phyloP scores from a whole-genome alignment of 2,113 vertebrate genomes.

The Alethe castanea region DNA sequence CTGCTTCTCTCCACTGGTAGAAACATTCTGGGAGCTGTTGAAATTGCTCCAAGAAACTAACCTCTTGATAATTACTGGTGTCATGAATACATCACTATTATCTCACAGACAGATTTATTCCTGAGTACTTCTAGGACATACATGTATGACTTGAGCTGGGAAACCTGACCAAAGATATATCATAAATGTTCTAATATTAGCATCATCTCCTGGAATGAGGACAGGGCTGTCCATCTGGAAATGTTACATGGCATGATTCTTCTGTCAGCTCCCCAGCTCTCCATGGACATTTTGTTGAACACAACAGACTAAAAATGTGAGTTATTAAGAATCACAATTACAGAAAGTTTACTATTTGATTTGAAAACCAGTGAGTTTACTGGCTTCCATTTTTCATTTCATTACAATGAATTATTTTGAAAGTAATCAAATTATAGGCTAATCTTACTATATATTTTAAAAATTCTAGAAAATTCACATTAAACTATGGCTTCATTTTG shows the following conservation, averaged over 20 bases:
- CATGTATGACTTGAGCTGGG: background rate
- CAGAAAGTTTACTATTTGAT: background rate
- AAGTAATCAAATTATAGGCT: background rate
- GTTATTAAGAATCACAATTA: background rate
- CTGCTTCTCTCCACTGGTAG: background rate
- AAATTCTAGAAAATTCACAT: background rate
- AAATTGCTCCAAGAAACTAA: background rate
- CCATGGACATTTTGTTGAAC: background rate
- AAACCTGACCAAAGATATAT: background rate
- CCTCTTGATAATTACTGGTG: background rate
- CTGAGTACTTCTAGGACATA: background rate
- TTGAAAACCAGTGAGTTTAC: background rate
- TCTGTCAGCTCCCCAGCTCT: background rate
- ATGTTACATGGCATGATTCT: background rate
- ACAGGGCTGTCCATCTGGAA: slow-evolving; percentile 27
- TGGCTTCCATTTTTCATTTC: background rate
- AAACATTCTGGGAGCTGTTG: background rate
- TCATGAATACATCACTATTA: accelerated
- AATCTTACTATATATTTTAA: background rate
- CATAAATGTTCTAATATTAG: slow-evolving; percentile 29
- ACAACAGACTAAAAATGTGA: background rate
- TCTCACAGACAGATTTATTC: background rate
- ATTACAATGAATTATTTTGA: background rate
- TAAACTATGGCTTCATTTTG: background rate
- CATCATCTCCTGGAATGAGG: background rate